Percentiles rank a stretch among this genome's conserved stretches.
Evolutionary conservation across 2,113 vertebrate genomes (phyloP).

Genomic region (Mesembrinibis cayennensis): DNA sequence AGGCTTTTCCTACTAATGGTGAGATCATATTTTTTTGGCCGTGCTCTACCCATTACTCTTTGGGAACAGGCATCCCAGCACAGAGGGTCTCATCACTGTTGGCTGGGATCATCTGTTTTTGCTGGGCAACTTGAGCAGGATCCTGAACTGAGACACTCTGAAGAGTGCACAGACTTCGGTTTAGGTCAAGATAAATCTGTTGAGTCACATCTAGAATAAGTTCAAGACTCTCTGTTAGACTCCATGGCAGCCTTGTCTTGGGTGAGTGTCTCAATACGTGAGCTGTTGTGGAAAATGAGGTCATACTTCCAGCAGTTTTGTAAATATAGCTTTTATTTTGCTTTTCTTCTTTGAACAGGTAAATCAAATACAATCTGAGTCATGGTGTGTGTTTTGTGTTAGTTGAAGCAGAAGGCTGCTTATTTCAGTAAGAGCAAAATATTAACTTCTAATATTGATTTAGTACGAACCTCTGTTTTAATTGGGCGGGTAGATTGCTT

Average conservation of each 20-base stretch:
- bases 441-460: slow-evolving; percentile 7
- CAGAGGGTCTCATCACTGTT: neutral
- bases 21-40: neutral
- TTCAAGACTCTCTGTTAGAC: neutral
- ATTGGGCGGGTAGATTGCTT: neutral
- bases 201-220: neutral
- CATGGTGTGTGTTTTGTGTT: neutral
- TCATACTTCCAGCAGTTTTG: neutral
- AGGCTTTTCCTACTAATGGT: neutral
- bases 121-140: neutral
- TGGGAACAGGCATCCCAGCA: neutral
- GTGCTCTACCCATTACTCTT: neutral
- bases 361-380: neutral
- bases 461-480: neutral
- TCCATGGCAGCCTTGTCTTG: neutral
- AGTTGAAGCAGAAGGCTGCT: neutral
- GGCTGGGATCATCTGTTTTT: neutral
- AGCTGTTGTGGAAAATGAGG: neutral
- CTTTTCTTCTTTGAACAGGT: neutral
- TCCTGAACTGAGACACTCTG: neutral
- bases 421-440: neutral
- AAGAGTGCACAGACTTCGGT: neutral
- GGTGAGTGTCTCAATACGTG: neutral
- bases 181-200: neutral
- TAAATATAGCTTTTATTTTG: neutral